Base-by-base conservation (phyloP, 2,888 invertebrate genomes). In the Leucophenga montana region DNA sequence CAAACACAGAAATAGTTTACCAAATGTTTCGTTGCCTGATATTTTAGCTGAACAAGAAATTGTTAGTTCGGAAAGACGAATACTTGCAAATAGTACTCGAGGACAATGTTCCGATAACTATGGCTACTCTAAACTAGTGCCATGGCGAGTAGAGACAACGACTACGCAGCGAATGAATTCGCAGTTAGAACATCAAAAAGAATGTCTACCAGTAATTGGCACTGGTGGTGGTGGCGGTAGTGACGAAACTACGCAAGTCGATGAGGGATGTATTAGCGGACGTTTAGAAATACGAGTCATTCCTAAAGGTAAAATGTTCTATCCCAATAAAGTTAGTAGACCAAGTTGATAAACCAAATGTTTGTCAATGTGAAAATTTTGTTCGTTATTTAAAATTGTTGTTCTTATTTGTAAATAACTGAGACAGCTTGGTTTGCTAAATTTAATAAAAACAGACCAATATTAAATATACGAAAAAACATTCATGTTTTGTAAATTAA, bases 271-370 rank as follows among this genome's bases (percentile, higher is more conserved):
- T 77, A 90, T 95, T 20, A 95, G 95, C 70, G 94, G 94, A 57
- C 92, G 95, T 61, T 90, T 96, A 66, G 95, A 96, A 90, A 96
- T 96, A 68, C 91, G 95, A 66, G 95, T 96, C 67, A 90, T 93
- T 66, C 91, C 92, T 56, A 89, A 91, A 80, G 88, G 69, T 85
- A 77, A 66, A 13, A 56, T 27, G 27, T 13, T 14, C 11, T n/a
- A 46, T 50, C 6, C 27, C 14, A 53, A 33, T 39, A 16, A 66
- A 16, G 3, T 56, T 57, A 20, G 5, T 31, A 13, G 14, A 27
- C 27, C 27, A 27, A 27, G 27, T 27, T 27, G 27, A 27, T 2
- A 27, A 27, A 3, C 4, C 4, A 27, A 27, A 27, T 27, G 4
- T 27, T 27, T 27, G 27, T 27, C 27, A 27, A 27, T 27, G 4